Conservation (phyloP, 2,113 vertebrate genomes). For the Dasypus novemcinctus region DNA sequence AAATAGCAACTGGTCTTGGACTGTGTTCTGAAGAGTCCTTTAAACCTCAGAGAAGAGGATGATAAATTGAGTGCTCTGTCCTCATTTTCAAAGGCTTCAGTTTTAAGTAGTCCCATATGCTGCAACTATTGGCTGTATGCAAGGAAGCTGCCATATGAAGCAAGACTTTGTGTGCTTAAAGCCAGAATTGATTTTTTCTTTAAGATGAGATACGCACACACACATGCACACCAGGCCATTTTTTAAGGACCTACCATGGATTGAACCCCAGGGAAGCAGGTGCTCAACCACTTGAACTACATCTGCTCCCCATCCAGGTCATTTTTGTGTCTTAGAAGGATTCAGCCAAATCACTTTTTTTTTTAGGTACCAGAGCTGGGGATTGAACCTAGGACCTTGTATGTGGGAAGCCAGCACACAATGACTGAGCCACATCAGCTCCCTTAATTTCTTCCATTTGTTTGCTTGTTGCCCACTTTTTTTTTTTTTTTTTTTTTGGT, state of each 20-base stretch:
- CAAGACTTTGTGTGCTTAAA: constrained; percentile 13
- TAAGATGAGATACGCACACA: background rate
- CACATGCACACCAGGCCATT: background rate
- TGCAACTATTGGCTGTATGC: background rate
- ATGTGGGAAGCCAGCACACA: too few species aligned
- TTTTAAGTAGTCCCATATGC: constrained; percentile 42
- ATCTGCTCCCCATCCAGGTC: too few species aligned
- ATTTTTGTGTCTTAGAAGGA: background rate
- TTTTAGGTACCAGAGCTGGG: too few species aligned
- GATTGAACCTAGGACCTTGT: too few species aligned
- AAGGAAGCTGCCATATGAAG: background rate
- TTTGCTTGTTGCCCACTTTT: too few species aligned
- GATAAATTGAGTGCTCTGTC: constrained; percentile 20
- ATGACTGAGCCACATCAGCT: too few species aligned
- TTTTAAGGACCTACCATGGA: too few species aligned
- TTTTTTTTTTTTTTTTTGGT: too few species aligned
- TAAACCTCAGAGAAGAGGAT: constrained; percentile 18
- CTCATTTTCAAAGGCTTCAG: constrained; percentile 20
- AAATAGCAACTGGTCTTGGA: constrained; percentile 23
- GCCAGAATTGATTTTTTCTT: constrained; percentile 19
- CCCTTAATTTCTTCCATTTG: too few species aligned
- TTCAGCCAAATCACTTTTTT: constrained; percentile 35
- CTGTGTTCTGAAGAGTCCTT: constrained; percentile 43
- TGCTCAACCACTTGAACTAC: too few species aligned
- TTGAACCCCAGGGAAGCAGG: too few species aligned